Evolutionary conservation across 2,888 invertebrate genomes (phyloP).

Genomic region (Standfussiana lucernea): DNA sequence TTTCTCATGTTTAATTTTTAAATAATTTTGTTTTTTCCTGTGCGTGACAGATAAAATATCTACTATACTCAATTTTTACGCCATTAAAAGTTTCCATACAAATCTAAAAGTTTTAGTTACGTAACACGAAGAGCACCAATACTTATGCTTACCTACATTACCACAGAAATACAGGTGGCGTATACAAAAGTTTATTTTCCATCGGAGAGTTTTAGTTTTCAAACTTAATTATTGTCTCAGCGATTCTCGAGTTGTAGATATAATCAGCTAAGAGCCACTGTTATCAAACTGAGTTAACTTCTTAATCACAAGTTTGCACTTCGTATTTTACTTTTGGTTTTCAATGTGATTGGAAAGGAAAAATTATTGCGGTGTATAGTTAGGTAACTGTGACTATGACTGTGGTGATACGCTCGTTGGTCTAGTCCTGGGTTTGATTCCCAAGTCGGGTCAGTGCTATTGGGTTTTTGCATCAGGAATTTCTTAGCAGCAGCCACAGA

Average conservation of each 20-base stretch:
- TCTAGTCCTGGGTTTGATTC: no score
- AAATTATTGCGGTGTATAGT: neutral
- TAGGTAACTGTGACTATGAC: neutral
- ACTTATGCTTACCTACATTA: neutral
- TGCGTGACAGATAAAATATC: no score
- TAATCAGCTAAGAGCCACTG: slow-evolving; percentile 54
- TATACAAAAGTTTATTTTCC: slow-evolving; percentile 36
- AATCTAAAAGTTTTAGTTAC: neutral
- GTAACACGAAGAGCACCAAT: neutral
- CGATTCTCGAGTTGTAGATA: slow-evolving; percentile 41
- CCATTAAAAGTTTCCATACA: neutral
- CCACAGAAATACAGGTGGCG: slow-evolving; percentile 20
- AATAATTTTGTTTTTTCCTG: no score
- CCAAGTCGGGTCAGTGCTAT: no score
- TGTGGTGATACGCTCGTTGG: neutral
- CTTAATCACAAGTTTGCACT: slow-evolving; percentile 36
- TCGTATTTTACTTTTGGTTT: slow-evolving; percentile 45
- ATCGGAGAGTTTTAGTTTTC: slow-evolving; percentile 38
- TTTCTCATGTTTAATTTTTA: no score
- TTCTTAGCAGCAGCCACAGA: no score
- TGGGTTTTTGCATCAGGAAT: no score
- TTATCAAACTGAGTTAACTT: slow-evolving; percentile 29
- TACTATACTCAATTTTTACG: neutral
- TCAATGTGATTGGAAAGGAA: slow-evolving; percentile 2
- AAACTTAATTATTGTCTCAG: slow-evolving; percentile 56